Evolutionary conservation across 2,888 invertebrate species (phyloP).

Genomic region (Epistrophella euchroma): DNA sequence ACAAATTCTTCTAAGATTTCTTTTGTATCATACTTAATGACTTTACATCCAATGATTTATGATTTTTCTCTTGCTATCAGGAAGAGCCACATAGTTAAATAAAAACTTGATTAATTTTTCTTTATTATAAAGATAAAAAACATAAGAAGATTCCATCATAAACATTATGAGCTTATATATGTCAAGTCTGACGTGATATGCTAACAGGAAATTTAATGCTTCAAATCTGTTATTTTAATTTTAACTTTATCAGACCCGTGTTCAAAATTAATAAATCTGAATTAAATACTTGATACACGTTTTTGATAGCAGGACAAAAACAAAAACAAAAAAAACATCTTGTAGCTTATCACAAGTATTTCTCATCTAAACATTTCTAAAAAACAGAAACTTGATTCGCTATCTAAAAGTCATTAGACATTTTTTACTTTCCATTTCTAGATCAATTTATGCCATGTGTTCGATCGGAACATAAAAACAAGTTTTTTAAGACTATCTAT

Average conservation of each 20-base stretch:
- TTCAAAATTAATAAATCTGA: no score
- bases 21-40: no score
- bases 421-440: conserved; percentile 45
- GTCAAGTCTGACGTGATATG: no score
- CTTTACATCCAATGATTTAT: not conserved
- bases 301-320: no score
- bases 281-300: no score
- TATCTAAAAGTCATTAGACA: not conserved
- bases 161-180: no score
- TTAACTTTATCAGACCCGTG: no score
- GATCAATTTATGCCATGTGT: conserved; percentile 9
- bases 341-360: not conserved
- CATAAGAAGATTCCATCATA: not conserved
- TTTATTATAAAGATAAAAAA: not conserved
- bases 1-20: no score
- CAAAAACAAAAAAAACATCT: no score
- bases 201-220: no score
- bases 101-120: conserved; percentile 19
- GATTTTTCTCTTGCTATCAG: not conserved
- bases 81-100: not conserved
- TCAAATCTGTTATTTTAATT: no score
- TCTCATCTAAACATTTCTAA: conserved; percentile 1
- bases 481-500: conserved; percentile 28
- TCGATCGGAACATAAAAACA: conserved; percentile 32
- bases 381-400: conserved; percentile 6